Conservation (phyloP, 2,113 vertebrate genomes). For the Anguilla japonica region DNA sequence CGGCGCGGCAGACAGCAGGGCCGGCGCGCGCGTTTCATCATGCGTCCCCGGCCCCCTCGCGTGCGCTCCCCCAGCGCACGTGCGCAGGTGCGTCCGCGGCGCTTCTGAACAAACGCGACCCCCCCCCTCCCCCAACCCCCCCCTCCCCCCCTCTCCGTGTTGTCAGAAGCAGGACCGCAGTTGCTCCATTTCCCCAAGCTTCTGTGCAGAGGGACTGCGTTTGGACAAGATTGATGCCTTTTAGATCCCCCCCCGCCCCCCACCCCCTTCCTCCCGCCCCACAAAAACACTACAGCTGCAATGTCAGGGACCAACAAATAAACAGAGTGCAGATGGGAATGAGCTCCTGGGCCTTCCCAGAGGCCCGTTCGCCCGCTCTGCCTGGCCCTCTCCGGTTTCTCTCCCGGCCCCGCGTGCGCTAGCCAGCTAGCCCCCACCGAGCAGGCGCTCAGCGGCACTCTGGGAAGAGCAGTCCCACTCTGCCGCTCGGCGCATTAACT, state of each 20-base stretch:
- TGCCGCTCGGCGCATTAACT: background rate
- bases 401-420: background rate
- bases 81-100: background rate
- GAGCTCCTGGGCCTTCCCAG: background rate
- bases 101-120: background rate
- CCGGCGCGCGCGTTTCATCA: background rate
- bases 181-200: background rate
- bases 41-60: too few species aligned
- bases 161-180: background rate
- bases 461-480: background rate
- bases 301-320: constrained; percentile 9
- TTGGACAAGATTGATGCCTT: background rate
- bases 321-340: constrained; percentile 6
- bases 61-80: background rate
- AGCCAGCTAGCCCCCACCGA: background rate
- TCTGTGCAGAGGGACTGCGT: background rate
- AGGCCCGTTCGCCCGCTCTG: background rate
- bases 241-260: too few species aligned
- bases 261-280: background rate
- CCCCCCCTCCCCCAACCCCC: background rate
- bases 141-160: too few species aligned
- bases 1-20: background rate
- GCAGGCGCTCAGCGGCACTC: background rate
- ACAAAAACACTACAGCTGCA: constrained; percentile 4
- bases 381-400: background rate